These are phyloP conservation scores for Plagodis dolabraria DNA, from an alignment of 2,888 invertebrate genomes.

Conservation along the genomic window DNA sequence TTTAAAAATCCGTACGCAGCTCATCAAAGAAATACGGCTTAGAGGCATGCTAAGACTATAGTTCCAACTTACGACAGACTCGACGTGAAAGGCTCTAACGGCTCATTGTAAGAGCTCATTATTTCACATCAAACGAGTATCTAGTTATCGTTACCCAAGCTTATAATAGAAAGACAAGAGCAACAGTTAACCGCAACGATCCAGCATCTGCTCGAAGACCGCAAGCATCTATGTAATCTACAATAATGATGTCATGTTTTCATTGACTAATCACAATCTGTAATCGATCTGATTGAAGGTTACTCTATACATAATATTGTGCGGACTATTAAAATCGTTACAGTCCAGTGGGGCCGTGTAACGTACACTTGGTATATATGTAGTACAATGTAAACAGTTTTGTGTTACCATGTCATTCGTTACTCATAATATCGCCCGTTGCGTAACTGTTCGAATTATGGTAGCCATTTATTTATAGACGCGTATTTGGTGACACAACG, in stretches of 20 bases:
- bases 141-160: slow-evolving; percentile 12
- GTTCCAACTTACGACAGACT: neutral
- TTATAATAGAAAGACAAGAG: slow-evolving; percentile 19
- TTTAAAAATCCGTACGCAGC: neutral
- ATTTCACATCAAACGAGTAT: slow-evolving; percentile 12
- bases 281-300: slow-evolving; percentile 40
- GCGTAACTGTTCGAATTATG: slow-evolving; percentile 21
- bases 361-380: neutral
- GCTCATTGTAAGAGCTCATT: slow-evolving; percentile 8
- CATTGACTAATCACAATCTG: slow-evolving; percentile 42
- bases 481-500: neutral
- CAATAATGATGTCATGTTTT: slow-evolving; percentile 49
- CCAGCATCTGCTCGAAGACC: too few species aligned
- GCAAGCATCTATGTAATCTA: slow-evolving; percentile 10
- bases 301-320: slow-evolving; percentile 26
- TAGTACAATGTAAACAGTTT: slow-evolving; percentile 29
- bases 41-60: neutral
- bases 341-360: slow-evolving; percentile 41
- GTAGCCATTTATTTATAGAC: slow-evolving; percentile 1
- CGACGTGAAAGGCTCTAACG: slow-evolving; percentile 17
- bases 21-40: slow-evolving; percentile 1
- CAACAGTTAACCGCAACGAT: slow-evolving; percentile 17
- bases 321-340: slow-evolving; percentile 46
- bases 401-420: slow-evolving; percentile 27
- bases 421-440: slow-evolving; percentile 20